phyloP scores from a whole-genome alignment of 2,888 invertebrate species.

The Xanthia togata region DNA sequence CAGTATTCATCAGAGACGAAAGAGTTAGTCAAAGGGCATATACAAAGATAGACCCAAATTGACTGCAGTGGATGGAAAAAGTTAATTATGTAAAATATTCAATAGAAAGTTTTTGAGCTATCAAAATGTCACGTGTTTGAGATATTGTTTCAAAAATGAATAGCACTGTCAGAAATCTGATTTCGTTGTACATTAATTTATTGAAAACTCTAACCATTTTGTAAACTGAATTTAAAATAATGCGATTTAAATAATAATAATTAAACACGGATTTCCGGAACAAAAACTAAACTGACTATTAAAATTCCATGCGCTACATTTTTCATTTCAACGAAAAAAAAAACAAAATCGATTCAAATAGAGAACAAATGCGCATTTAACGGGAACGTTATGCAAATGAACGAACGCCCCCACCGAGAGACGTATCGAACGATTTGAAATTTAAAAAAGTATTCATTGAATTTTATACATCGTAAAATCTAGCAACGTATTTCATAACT shows the following conservation, averaged over 20 bases:
- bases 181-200: not conserved
- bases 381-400: constrained; percentile 62
- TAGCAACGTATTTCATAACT: constrained; percentile 66
- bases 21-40: constrained; percentile 18
- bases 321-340: constrained; percentile 40
- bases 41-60: constrained; percentile 21
- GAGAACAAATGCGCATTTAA: constrained; percentile 63
- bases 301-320: constrained; percentile 36
- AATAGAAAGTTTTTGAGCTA: constrained; percentile 1
- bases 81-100: constrained; percentile 30
- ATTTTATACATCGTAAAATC: constrained; percentile 67
- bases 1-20: constrained; percentile 24
- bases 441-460: constrained; percentile 70
- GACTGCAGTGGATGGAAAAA: constrained; percentile 27
- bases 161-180: not conserved
- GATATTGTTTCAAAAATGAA: constrained; percentile 11
- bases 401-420: constrained; percentile 39
- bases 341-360: constrained; percentile 53
- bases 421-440: constrained; percentile 69
- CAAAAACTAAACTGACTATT: constrained; percentile 29
- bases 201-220: constrained; percentile 11
- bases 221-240: constrained; percentile 18
- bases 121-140: constrained; percentile 12
- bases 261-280: constrained; percentile 22
- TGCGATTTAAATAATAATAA: constrained; percentile 34